phyloP scores from a whole-genome alignment of 2,888 invertebrate species.

The Mesoligia furuncula region DNA sequence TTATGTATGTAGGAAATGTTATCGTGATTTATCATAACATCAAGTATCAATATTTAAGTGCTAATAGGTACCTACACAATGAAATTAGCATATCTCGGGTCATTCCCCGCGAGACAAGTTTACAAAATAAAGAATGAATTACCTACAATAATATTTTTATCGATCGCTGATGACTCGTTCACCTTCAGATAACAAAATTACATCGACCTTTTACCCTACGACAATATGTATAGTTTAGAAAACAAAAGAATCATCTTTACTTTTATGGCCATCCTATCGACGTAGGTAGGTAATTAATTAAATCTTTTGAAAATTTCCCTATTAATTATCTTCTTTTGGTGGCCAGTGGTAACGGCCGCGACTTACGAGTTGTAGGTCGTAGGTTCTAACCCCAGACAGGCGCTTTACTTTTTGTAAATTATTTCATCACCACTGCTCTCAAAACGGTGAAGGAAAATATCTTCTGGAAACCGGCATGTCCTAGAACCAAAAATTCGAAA shows the following conservation, averaged over 20 bases:
- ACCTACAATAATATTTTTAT: conserved; percentile 41
- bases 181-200: conserved; percentile 42
- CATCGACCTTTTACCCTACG: conserved; percentile 24
- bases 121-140: conserved; percentile 18
- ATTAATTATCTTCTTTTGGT: background rate
- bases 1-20: too few species aligned
- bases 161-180: conserved; percentile 18
- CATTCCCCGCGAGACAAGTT: conserved; percentile 15
- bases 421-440: background rate
- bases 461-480: background rate
- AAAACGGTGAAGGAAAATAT: background rate
- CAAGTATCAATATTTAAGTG: conserved; percentile 8
- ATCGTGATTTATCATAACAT: background rate
- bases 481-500: background rate
- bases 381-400: background rate
- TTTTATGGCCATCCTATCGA: background rate
- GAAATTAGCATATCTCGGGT: conserved; percentile 22
- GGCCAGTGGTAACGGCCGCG: background rate
- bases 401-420: background rate
- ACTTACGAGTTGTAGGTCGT: background rate
- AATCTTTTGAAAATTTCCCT: background rate
- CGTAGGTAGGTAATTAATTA: background rate
- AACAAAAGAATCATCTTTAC: conserved; percentile 6
- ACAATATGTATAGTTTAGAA: background rate
- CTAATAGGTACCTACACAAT: background rate